Conservation (phyloP, 2,113 vertebrate species). For the Ceyx cyanopectus region DNA sequence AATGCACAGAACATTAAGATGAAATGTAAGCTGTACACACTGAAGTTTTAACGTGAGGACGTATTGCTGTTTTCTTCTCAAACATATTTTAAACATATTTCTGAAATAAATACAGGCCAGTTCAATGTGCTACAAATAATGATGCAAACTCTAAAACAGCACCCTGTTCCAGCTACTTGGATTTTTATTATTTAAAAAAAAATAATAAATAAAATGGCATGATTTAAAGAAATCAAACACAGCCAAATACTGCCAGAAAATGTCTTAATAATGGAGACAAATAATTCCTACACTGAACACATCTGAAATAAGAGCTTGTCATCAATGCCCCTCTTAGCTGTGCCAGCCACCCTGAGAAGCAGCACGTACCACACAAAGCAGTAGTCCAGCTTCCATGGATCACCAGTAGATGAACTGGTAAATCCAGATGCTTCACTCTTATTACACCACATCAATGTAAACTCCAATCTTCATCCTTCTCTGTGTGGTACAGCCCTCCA, state of each 20-base stretch:
- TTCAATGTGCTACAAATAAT: not conserved
- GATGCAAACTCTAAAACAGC: not conserved
- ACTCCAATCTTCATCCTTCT: not conserved
- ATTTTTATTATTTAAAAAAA: not conserved
- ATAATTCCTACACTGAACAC: not conserved
- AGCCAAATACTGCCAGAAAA: not conserved
- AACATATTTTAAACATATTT: not conserved
- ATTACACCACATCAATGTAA: not conserved
- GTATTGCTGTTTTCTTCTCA: not conserved
- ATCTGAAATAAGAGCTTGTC: not conserved
- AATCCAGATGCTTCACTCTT: not conserved
- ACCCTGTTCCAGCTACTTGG: constrained; percentile 7
- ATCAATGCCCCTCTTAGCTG: not conserved
- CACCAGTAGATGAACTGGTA: not conserved
- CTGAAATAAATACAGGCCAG: not conserved
- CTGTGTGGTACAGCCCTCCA: not conserved
- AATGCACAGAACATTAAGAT: constrained; percentile 17
- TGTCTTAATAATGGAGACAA: not conserved
- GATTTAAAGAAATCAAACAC: constrained; percentile 17
- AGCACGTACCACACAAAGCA: not conserved
- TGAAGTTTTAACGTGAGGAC: not conserved
- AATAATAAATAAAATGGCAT: not conserved
- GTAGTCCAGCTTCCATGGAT: not conserved
- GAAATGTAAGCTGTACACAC: not conserved
- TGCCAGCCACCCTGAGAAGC: not conserved